A percentile compares a stretch with the other conserved stretches of the same genome.
These are phyloP conservation scores for Cavia aperea DNA, from an alignment of 2,113 vertebrate species.

Conservation along the genomic window DNA sequence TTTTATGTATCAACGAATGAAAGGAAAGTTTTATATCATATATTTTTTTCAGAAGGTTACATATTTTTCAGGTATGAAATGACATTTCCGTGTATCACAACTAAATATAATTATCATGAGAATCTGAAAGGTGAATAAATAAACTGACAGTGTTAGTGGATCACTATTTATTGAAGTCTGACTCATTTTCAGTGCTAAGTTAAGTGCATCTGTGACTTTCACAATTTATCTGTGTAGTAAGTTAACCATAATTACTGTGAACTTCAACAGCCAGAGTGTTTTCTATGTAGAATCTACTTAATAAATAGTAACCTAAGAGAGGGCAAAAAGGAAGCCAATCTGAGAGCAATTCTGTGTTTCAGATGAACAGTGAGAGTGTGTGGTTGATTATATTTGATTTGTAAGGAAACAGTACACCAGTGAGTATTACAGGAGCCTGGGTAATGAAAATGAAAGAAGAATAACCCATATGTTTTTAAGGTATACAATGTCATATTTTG, in stretches of 20 bases:
- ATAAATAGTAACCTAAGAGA: not conserved
- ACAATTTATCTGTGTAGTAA: not conserved
- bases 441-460: not conserved
- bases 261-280: not conserved
- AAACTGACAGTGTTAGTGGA: not conserved
- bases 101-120: not conserved
- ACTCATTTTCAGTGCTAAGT: not conserved
- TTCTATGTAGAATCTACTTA: not conserved
- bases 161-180: not conserved
- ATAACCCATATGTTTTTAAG: not conserved
- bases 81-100: not conserved
- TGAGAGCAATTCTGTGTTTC: not conserved
- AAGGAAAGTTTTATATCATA: not conserved
- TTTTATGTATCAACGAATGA: not conserved
- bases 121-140: not conserved
- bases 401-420: too few species aligned
- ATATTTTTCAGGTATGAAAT: not conserved
- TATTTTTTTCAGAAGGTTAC: not conserved
- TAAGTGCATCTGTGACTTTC: not conserved
- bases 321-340: not conserved
- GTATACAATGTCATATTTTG: not conserved
- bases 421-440: not conserved
- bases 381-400: not conserved
- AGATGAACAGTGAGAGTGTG: not conserved
- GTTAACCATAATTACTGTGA: not conserved